A percentile compares a stretch with the other conserved stretches of the same genome.
phyloP scores from a whole-genome alignment of 2,888 invertebrate genomes.

The Synanthedon tipuliformis region DNA sequence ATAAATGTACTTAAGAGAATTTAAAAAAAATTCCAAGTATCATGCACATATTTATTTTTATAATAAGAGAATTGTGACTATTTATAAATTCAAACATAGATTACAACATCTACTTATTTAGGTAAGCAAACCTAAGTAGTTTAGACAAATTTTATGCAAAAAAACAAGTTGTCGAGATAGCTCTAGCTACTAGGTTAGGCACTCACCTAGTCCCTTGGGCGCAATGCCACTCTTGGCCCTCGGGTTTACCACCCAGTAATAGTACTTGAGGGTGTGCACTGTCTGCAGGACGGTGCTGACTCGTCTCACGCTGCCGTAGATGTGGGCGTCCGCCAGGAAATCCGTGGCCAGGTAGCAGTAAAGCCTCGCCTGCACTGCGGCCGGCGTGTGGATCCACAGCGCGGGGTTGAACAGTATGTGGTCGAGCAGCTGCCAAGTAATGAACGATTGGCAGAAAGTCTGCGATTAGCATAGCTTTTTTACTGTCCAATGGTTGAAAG shows the following conservation, averaged over 20 bases:
- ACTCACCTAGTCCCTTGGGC: slow-evolving; percentile 93
- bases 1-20: no score
- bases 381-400: slow-evolving; percentile 98
- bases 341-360: slow-evolving; percentile 99
- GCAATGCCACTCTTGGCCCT: slow-evolving; percentile 93
- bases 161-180: no score
- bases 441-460: slow-evolving; percentile 91
- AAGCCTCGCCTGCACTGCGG: slow-evolving; percentile 92
- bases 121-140: no score
- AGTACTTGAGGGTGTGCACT: slow-evolving; percentile 98
- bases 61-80: no score
- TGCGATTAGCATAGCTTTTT: slow-evolving; percentile 74
- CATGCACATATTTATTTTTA: no score
- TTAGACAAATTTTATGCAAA: no score
- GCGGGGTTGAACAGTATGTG: slow-evolving; percentile 99
- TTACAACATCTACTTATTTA: no score
- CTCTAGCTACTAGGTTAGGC: neutral
- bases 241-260: slow-evolving; percentile 99
- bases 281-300: slow-evolving; percentile 98
- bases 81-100: no score
- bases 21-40: no score
- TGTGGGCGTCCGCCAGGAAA: slow-evolving; percentile 96
- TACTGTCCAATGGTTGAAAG: slow-evolving; percentile 64
- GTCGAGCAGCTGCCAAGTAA: slow-evolving; percentile 96
- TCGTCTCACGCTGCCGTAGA: slow-evolving; percentile 95